Evolutionary conservation across 2,888 invertebrate genomes (phyloP), one percentile per base, ranked within the genome.

Genomic region (Zootermopsis nevadensis): DNA sequence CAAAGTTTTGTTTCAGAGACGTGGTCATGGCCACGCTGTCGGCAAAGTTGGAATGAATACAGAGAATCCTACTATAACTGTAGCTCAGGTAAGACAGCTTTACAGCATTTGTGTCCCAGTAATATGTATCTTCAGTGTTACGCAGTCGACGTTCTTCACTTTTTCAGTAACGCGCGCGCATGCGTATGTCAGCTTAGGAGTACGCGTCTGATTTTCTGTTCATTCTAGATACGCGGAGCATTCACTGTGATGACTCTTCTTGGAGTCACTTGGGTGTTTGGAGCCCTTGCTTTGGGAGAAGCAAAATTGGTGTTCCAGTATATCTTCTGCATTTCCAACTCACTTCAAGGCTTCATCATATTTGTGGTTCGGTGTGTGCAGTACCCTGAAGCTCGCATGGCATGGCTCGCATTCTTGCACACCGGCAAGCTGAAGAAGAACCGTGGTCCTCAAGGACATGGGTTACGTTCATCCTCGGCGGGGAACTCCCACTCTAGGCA

Each of bases 341-440:
- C 89, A 15, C 83, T 88, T 8, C 88, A 88, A 84, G 89, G 89
- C 7, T 87, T 89, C 83, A 86, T 89, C 55, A 88, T 89, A 53
- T 89, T 89, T 83, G 33, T 89, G n/a, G 84, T 84, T 3, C 83
- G 84, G 7, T 84, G 84, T 38, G 69, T 83, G 15, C 83, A 82
- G 27, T 83, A 84, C 69, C 80, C 83, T 8, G 83, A 83, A 35
- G 84, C 82, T 33, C 77, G 84, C 10, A 72, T 76, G 48, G 83
- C 84, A 24, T 84, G 84, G 84, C 60, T 72, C 3, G 84, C 83
- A 22, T 66, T 83, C 6, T 6, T 84, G 30, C 66, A 77, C 4
- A 84, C 83, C 7, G 84, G 83, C 24, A 82, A 82, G 60, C 33
- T 83, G 31, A 84, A 83, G 80, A 82, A 82, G 53, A 80, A 82